Conservation (phyloP, 2,113 vertebrate species). For the Phalacrocorax aristotelis region DNA sequence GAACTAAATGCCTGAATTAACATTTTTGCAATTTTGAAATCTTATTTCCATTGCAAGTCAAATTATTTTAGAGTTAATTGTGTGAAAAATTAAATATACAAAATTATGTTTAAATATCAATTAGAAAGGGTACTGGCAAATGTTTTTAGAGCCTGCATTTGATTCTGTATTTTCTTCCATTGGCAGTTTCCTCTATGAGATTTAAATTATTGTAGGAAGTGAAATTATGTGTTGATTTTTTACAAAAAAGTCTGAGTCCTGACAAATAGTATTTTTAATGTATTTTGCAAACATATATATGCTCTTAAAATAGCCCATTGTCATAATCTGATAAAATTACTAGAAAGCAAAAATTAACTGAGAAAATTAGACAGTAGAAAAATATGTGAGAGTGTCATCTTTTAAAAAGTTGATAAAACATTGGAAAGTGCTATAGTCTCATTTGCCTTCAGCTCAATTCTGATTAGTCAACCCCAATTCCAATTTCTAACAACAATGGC, state of each 20-base stretch:
- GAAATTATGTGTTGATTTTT: neutral
- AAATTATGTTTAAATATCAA: neutral
- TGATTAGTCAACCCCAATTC: neutral
- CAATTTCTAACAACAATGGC: neutral
- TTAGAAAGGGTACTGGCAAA: neutral
- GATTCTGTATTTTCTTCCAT: neutral
- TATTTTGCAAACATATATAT: neutral
- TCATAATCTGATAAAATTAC: neutral
- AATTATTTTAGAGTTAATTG: neutral
- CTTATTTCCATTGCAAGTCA: neutral
- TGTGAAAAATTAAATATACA: neutral
- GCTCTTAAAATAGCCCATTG: neutral
- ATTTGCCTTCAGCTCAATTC: neutral
- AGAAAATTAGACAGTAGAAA: neutral
- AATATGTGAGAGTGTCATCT: neutral
- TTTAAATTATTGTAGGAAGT: neutral
- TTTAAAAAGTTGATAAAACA: neutral
- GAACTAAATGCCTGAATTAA: neutral
- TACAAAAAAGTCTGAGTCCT: neutral
- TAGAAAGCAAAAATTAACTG: neutral
- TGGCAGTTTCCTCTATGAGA: neutral
- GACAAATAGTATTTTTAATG: neutral
- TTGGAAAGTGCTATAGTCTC: neutral
- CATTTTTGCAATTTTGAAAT: neutral
- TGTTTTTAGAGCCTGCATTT: neutral